Conservation (phyloP, 2,113 vertebrate species). For the Butorides virescens region DNA sequence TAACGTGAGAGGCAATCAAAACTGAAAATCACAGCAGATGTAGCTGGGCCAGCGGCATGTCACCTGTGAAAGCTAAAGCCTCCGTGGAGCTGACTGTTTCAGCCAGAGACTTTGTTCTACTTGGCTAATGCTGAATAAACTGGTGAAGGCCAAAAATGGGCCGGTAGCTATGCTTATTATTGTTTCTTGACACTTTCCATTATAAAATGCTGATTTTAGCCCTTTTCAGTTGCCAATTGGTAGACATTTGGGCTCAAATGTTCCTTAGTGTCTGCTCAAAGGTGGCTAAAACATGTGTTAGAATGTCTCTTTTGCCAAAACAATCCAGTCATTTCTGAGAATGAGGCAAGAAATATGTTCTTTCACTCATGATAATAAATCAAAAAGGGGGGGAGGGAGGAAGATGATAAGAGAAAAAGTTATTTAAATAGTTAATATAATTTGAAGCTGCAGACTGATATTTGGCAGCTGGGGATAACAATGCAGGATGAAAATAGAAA, state of each 20-base stretch:
- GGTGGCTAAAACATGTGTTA: neutral
- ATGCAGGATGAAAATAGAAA: neutral
- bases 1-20: neutral
- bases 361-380: neutral
- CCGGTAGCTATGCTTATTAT: neutral
- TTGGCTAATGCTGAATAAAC: neutral
- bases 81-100: neutral
- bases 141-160: neutral
- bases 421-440: conserved; percentile 6
- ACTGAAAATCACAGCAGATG: rapidly evolving
- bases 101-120: neutral
- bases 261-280: neutral
- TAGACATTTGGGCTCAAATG: neutral
- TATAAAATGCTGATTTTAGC: neutral
- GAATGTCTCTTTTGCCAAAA: neutral
- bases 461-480: neutral
- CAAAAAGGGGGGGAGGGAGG: neutral
- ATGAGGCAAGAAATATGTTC: neutral
- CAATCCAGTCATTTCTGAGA: neutral
- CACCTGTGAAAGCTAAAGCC: neutral
- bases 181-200: neutral
- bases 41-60: neutral
- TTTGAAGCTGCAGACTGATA: conserved; percentile 27
- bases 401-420: neutral
- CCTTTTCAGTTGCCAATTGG: neutral